Evolutionary conservation across 2,888 invertebrate species (phyloP), one percentile per base, ranked within the genome.

Genomic region (Drosophila pseudotalamancana): DNA sequence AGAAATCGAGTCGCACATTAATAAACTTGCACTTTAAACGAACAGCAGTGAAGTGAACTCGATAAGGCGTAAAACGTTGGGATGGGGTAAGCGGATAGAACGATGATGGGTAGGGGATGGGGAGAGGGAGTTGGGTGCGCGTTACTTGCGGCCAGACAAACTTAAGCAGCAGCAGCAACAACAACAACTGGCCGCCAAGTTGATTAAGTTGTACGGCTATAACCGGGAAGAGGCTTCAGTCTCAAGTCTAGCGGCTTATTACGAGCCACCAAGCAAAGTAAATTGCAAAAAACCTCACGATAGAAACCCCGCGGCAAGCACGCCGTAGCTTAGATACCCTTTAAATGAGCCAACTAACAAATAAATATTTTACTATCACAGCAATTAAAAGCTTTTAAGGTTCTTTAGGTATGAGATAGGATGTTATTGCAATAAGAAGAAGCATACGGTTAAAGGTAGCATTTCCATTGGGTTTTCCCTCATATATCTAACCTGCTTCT

Each of bases 181-280:
- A 51, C 59, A 29, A n/a, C n/a, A 29, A 29, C 29, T 25, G 54
- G 46, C 50, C 66, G 50, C 55, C 78, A 46, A 67, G 53, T 80
- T 84, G 85, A 80, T 80, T 84, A 80, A 84, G 85, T 84, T 80
- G 78, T 75, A 84, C 23, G 69, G 60, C 69, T 64, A 67, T 67
- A 61, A 57, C 67, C 77, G 62, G 54, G 69, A 54, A 77, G 60
- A 54, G 62, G 76, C 49, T 67, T 74, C 64, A 53, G 70, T 59
- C 50, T 50, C 37, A 18, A 62, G 80, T 81, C 82, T 72, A 66
- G 76, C 66, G 85, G 76, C 85, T 81, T 81, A 81, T 81, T 82
- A 81, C 82, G 70, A 82, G 62, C 85, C 75, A 81, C 40, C 78
- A 81, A 56, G 79, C 79, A 82, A 81, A 82, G 78, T 82, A 81